phyloP scores from a whole-genome alignment of 2,797 vertebrate genomes.

The Phrynocephalus guinanensis region DNA sequence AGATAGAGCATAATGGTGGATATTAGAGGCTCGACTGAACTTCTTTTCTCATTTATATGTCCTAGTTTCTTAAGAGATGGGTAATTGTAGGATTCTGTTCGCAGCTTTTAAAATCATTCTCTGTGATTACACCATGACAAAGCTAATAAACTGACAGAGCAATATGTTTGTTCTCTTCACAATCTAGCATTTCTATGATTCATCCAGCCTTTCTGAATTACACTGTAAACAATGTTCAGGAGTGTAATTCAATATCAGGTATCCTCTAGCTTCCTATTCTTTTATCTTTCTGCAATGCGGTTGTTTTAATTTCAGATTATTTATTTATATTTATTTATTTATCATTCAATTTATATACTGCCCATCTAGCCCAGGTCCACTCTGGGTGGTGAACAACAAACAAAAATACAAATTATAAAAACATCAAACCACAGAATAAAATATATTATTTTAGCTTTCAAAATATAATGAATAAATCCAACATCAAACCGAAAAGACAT shows the following conservation, averaged over 20 bases:
- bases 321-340: background rate
- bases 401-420: too few relatives aligned
- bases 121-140: conserved; percentile 17
- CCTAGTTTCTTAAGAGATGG: conserved; percentile 5
- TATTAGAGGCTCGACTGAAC: background rate
- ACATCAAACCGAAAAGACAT: too few relatives aligned
- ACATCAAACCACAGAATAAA: too few relatives aligned
- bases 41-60: background rate
- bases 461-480: too few relatives aligned
- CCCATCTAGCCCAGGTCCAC: too few relatives aligned
- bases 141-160: conserved; percentile 28
- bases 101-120: background rate
- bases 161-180: conserved; percentile 13
- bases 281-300: background rate
- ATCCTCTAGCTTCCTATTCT: background rate
- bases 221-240: conserved; percentile 10
- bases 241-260: conserved; percentile 4
- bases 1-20: background rate
- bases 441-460: too few relatives aligned
- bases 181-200: conserved; percentile 11
- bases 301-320: background rate
- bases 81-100: background rate
- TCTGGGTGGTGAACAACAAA: too few relatives aligned
- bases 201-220: conserved; percentile 16
- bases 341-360: too few relatives aligned